Evolutionary conservation across 2,113 vertebrate genomes (phyloP), one percentile per base, ranked within the genome.

Genomic region (Burhinus oedicnemus): DNA sequence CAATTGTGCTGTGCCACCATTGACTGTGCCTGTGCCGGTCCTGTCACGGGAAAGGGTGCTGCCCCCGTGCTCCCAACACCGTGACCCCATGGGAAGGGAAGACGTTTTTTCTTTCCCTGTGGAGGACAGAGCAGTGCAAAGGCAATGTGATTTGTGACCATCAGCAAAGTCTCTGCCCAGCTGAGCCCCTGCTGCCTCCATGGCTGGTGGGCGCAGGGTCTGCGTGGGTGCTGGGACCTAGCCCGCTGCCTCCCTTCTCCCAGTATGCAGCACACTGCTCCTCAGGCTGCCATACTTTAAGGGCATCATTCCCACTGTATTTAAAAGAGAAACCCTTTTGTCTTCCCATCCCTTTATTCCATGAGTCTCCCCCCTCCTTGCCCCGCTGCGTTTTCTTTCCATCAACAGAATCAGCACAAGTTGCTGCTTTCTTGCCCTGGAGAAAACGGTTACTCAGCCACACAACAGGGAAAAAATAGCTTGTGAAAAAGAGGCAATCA

Each of bases 401-500:
- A 14, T 81, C 55, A 25, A 42, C 76, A 72, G 57, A 14, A 49
- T 36, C 8, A 2, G 70, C 77, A 23, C 0, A 0, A 65, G 70
- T 44, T 58, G 83, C 49, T 76, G 77, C 58, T 79, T 89, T 87
- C 87, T 89, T 3, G 3, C 74, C 27, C 55, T 70, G 44, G n/a
- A 62, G 69, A 82, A 89, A 92, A 74, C 11, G 0, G 3, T 61
- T 75, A 26, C 45, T 90, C 72, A 71, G 83, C 38, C 42, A 40
- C 90, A 84, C 40, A 92, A 55, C 12, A 14, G 25, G 57, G 20
- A 10, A 69, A 76, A 94, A 89, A 70, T 15, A 92, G 70, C 29
- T 81, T 44, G 60, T 57, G 77, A 71, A 89, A 72, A 76, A 90
- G 84, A 83, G 55, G 65, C 90, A 78, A 49, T 70, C 76, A 64